Evolutionary conservation across 2,888 invertebrate species (phyloP), one percentile per base, ranked within the genome.

Genomic region (Agriopis marginaria): DNA sequence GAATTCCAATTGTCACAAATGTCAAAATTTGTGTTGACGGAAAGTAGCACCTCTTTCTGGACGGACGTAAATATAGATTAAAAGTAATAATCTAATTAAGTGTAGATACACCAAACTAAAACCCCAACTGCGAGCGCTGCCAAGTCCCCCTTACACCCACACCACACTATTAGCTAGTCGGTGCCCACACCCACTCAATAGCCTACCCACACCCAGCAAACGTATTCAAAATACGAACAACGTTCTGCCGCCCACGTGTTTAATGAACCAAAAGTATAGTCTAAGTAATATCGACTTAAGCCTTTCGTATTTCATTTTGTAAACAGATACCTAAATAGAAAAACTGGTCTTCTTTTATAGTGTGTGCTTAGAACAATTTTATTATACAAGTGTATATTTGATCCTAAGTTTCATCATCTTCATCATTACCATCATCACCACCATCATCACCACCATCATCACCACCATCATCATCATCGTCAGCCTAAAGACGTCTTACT

Each of bases 11-110:
- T 23, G 17, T 23, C 17, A 23, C 17, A 23, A 23, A 23, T 23
- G 17, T 23, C 17, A 23, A 23, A 23, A 23, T 23, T 2, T 1
- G 17, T 23, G 17, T 23, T 23, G 17, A 23, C 17, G 17, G 17
- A 23, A 23, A 23, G 2, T 0, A 23, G 17, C 17, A 23, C 17
- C 17, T 23, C 17, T 23, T 23, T 23, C 17, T 23, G 17, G 17
- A 23, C 49, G n/a, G 7, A 50, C 32, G 10, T n/a, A 54, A n/a
- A 40, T 2, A 23, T 23, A 54, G 7, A 40, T 32, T 54, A 12
- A 40, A 54, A 54, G 17, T 9, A 54, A n/a, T 40, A 54, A 54
- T 17, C 11, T 63, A 63, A 63, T 63, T 55, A 63, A 63, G 47
- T 55, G 54, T 55, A 63, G 32, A 55, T 39, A 54, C 45, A 9